phyloP scores from a whole-genome alignment of 2,113 vertebrate species.

The Circaetus cinerascens region DNA sequence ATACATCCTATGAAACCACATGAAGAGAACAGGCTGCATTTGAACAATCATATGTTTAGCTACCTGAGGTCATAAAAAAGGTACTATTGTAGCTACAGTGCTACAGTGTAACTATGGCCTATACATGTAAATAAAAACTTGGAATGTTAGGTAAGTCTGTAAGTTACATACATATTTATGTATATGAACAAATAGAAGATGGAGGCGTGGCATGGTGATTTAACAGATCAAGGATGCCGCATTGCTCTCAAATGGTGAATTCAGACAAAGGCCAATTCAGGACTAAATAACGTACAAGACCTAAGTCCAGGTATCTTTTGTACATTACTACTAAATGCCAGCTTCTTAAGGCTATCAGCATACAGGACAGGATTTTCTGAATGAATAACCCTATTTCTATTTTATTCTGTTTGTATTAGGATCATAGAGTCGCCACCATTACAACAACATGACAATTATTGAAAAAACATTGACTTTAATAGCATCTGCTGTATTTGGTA shows the following conservation, averaged over 20 bases:
- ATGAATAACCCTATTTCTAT: not conserved
- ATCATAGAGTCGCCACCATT: not conserved
- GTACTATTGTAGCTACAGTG: not conserved
- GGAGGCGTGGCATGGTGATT: not conserved
- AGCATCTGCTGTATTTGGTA: not conserved
- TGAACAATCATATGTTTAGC: not conserved
- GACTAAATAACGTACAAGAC: not conserved
- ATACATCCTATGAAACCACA: not conserved
- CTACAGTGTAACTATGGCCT: not conserved
- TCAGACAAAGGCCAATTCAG: not conserved
- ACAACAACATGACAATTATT: not conserved
- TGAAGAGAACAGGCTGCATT: not conserved
- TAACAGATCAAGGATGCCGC: not conserved
- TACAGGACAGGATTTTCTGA: not conserved
- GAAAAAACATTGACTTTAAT: not conserved
- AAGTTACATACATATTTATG: not conserved
- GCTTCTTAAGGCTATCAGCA: not conserved
- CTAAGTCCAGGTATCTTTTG: not conserved
- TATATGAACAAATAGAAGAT: not conserved
- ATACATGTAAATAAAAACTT: not conserved
- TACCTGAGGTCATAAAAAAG: not conserved
- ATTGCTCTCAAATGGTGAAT: not conserved
- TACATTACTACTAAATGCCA: not conserved
- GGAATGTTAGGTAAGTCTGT: not conserved
- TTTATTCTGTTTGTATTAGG: not conserved